Evolutionary conservation across 2,797 vertebrate species (phyloP), one percentile per base, ranked within the genome.

Genomic region (Muscicapa comitata): DNA sequence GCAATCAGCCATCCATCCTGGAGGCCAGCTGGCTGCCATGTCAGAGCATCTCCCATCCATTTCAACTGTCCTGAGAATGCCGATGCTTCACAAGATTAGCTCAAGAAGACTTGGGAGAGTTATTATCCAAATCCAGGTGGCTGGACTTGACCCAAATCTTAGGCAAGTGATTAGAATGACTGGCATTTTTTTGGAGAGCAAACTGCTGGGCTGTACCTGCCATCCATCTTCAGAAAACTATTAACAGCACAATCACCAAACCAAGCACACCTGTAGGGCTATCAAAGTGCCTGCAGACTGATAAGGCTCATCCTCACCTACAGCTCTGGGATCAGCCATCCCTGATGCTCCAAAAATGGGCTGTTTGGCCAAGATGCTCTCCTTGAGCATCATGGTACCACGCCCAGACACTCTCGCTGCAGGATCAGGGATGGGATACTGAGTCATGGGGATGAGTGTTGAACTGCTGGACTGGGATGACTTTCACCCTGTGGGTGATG

Each of bases 151-250:
- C 79, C 90, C 94, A 97, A 80, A 77, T 61, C 62, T 79, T 68
- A 74, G 53, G 89, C 42, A 75, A 83, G 86, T 67, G 71, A 94
- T 96, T 94, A 94, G 89, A 94, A 79, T 85, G 92, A 95, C 15
- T 63, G 82, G 73, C 94, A 55, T 43, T 88, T 90, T 78, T 68
- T 47, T 93, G 82, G 81, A 94, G 93, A 37, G 51, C 53, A 71
- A 92, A 79, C 40, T 80, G 77, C 86, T 62, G 71, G 7, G 70
- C 73, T 86, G 67, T 92, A 63, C 78, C 80, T 90, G 74, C 48
- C 65, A 78, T 68, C 86, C 53, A 42, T 83, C 72, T 76, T 85
- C 42, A n/a, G 48, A 43, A 76, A 82, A n/a, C 24, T 42, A 59
- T 51, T 76, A 90, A 65, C 40, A 53, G 61, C 38, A 29, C 16